Evolutionary conservation across 2,113 vertebrate genomes (phyloP), one percentile per base, ranked within the genome.

Genomic region (Siphamia tubifer): DNA sequence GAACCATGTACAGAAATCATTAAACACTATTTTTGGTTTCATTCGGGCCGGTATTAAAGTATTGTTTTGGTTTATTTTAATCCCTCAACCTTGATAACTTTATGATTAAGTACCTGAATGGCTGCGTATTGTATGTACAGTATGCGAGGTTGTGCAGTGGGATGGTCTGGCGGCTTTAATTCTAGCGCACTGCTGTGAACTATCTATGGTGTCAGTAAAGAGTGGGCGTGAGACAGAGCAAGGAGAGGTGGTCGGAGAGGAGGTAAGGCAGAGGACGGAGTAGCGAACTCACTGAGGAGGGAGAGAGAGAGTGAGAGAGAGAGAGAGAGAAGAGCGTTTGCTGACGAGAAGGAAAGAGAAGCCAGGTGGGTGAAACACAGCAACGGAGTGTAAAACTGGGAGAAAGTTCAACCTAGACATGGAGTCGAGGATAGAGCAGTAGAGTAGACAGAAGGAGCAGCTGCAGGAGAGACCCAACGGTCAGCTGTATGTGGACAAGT

Each of bases 401-500:
- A 62, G 61, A 27, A 45, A 40, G 47, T 53, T 28, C 13, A 52
- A 58, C 43, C 36, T 21, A 40, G 54, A 51, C 61, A 66, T 75
- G 49, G 53, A 68, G 43, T 36, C 2, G 57, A 47, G 2, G 51
- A 39, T 52, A 21, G 54, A 64, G 58, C 36, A 15, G 39, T 6
- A 43, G 57, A 56, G 51, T 7, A 4, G 20, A 47, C 25, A 44
- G 36, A 49, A 49, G 6, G 53, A 80, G 74, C 82, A 74, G 76
- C 81, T 82, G 81, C 71, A 53, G 44, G 48, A 68, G 77, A 79
- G 60, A 42, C n/a, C n/a, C 13, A 2, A 48, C 55, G 73, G 86
- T 57, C 20, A 23, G 68, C 84, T 82, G 51, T 79, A 88, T 89
- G 91, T 84, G 78, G 91, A 91, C 90, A 84, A 93, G 91, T 88